These are phyloP conservation scores for Chrysopilus asiliformis DNA, from an alignment of 2,888 invertebrate species.

Conservation along the genomic window DNA sequence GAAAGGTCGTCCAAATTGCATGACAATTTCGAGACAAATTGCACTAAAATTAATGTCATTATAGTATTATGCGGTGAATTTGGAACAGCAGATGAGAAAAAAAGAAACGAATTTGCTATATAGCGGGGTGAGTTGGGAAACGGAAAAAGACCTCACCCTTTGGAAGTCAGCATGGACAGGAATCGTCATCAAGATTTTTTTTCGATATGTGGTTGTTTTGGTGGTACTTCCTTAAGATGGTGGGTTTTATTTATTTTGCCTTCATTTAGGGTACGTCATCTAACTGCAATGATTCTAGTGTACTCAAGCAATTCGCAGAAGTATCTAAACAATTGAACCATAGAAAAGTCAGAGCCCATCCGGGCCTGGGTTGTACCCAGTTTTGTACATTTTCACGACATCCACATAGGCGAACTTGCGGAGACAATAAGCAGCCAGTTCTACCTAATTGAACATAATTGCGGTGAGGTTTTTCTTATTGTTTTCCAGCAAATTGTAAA, in stretches of 20 bases:
- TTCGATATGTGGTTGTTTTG: neutral
- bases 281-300: too few species aligned
- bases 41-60: constrained; percentile 10
- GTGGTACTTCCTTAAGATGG: too few species aligned
- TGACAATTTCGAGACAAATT: constrained; percentile 12
- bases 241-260: too few species aligned
- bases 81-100: constrained; percentile 4
- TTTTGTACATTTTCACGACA: too few species aligned
- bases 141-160: too few species aligned
- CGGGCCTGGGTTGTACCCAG: too few species aligned
- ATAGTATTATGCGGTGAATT: constrained; percentile 9
- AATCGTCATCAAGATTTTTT: constrained; percentile 1
- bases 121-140: too few species aligned
- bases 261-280: too few species aligned
- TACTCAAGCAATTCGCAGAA: too few species aligned
- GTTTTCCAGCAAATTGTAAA: neutral
- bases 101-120: too few species aligned
- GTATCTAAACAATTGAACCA: too few species aligned
- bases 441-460: constrained; percentile 6
- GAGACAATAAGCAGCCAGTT: constrained; percentile 6
- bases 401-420: neutral
- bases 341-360: too few species aligned
- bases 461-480: neutral
- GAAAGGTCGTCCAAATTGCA: constrained; percentile 11
- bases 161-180: neutral